Conservation (phyloP, 2,113 vertebrate species). For the Pluvialis apricaria region DNA sequence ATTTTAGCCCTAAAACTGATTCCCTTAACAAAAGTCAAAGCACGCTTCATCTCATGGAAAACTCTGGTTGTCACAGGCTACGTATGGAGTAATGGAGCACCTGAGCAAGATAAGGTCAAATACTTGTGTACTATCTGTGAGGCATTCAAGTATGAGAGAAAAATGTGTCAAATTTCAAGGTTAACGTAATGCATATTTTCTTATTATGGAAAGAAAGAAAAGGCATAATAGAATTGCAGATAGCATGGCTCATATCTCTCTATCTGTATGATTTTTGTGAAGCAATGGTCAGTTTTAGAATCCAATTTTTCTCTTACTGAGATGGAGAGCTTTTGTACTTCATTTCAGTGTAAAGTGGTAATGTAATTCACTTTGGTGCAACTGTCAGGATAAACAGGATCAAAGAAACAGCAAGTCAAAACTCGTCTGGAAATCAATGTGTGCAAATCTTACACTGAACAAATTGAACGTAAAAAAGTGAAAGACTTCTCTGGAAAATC, state of each 20-base stretch:
- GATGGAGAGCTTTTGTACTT: neutral
- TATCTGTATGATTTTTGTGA: neutral
- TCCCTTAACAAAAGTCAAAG: neutral
- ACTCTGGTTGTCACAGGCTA: neutral
- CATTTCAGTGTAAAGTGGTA: neutral
- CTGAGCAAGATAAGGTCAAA: conserved; percentile 14
- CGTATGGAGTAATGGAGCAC: neutral
- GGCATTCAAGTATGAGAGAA: neutral
- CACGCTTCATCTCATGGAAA: neutral
- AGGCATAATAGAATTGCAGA: neutral
- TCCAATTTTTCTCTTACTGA: neutral
- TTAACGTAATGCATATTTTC: neutral
- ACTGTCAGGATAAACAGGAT: neutral
- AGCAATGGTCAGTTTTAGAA: neutral
- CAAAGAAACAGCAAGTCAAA: neutral
- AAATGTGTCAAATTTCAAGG: conserved; percentile 10
- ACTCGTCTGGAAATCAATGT: neutral
- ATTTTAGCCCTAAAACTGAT: neutral
- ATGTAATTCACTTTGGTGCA: neutral
- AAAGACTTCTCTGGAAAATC: neutral
- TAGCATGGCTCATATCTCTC: neutral
- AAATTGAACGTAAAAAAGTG: neutral
- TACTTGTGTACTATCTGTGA: neutral
- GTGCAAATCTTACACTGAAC: neutral
- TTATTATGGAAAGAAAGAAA: neutral